Evolutionary conservation across 2,888 invertebrate genomes (phyloP), one percentile per base, ranked within the genome.

Genomic region (Enchytraeus crypticus): DNA sequence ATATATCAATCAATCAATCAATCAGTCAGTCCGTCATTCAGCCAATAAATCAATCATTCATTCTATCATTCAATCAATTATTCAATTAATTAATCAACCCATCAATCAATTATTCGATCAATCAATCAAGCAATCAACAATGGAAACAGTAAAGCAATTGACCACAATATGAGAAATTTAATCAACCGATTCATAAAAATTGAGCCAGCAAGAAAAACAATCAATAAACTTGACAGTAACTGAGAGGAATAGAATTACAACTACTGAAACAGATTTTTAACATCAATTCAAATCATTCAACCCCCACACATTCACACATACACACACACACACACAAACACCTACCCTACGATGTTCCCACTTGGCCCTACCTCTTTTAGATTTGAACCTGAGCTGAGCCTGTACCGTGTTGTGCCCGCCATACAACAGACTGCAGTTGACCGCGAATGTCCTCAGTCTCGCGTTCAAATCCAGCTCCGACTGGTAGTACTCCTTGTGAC

Each of bases 321-420:
- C n/a, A n/a, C n/a, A n/a, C n/a, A n/a, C n/a, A n/a, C n/a, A n/a
- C n/a, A n/a, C n/a, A n/a, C n/a, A n/a, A n/a, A n/a, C n/a, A n/a
- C n/a, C n/a, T n/a, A n/a, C n/a, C n/a, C n/a, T n/a, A n/a, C 11
- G n/a, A n/a, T n/a, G n/a, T n/a, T n/a, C n/a, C n/a, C n/a, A n/a
- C n/a, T n/a, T n/a, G 23, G n/a, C 38, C 43, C 53, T 64, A 77
- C 77, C 72, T 72, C 77, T 63, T 59, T 75, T 74, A 2, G 73
- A 72, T 34, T 74, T 75, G 59, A 68, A 55, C 61, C 73, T 75
- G 4, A 79, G 69, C 61, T 79, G 79, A 0, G 77, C 76, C 4
- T 68, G 59, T 0, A 79, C 77, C 2, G 77, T 78, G 69, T 79
- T 79, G 65, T 75, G 76, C 4, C 79, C 79, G 33, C 77, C 74